phyloP scores from a whole-genome alignment of 2,797 vertebrate genomes.

The Rhinichthys osculus region DNA sequence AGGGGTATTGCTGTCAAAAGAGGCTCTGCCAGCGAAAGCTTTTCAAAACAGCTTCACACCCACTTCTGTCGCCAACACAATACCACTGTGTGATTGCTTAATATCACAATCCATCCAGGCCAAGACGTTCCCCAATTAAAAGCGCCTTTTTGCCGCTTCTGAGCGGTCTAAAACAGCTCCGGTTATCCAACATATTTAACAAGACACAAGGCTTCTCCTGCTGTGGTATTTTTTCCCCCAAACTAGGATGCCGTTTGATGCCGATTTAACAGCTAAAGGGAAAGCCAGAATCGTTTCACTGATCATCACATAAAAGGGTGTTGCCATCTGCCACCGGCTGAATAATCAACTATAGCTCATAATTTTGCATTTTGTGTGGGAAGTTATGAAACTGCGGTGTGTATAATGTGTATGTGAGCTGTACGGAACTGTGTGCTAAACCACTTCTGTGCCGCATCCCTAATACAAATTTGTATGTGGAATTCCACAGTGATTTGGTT shows the following conservation, averaged over 20 bases:
- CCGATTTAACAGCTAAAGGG: constrained; percentile 27
- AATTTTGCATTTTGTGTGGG: constrained; percentile 12
- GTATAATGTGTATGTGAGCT: not conserved
- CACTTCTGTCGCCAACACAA: constrained; percentile 41
- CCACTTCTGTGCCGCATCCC: not conserved
- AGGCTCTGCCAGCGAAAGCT: constrained; percentile 42
- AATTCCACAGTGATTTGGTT: constrained; percentile 22
- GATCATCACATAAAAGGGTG: constrained; percentile 46
- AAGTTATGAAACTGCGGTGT: not conserved
- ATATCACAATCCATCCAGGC: constrained; percentile 48
- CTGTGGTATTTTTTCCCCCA: constrained; percentile 23
- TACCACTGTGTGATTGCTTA: constrained; percentile 53
- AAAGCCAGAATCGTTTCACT: constrained; percentile 42
- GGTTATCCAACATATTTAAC: constrained; percentile 48
- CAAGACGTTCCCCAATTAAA: constrained; percentile 48
- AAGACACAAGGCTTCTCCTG: constrained; percentile 31
- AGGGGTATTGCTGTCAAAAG: constrained; percentile 61
- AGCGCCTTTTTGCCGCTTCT: constrained; percentile 3
- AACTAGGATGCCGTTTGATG: constrained; percentile 34
- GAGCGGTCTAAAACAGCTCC: constrained; percentile 1
- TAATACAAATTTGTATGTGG: not conserved
- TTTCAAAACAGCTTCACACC: constrained; percentile 54
- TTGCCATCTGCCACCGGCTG: constrained; percentile 33
- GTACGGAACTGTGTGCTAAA: not conserved
- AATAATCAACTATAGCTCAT: constrained; percentile 20